Evolutionary conservation across 2,113 vertebrate genomes (phyloP), one percentile per base, ranked within the genome.

Genomic region (Anthoscopus minutus): DNA sequence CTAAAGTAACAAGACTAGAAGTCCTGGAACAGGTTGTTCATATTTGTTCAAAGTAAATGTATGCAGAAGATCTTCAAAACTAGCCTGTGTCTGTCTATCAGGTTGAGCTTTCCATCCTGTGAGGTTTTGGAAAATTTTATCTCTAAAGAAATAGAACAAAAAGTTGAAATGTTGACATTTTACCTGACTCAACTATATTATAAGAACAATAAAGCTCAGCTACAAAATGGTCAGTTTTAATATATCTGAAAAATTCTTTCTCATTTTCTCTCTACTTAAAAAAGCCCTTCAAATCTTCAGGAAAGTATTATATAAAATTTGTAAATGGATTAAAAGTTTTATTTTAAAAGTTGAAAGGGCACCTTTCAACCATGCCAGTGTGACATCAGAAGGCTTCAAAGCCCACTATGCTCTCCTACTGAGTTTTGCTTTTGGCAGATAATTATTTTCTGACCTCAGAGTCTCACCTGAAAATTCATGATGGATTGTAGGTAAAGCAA

Each of bases 81-180:
- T 47, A 92, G 67, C 47, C 57, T 40, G 18, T 23, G 56, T 92
- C 35, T 23, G 56, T 92, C 35, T 83, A 74, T 30, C 33, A 78
- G 83, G 56, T 81, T 90, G n/a, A 88, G 44, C 13, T 88, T 95
- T 92, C 56, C 45, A 79, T 44, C 27, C 45, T 91, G 48, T 24
- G 21, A 94, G 50, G 66, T 82, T 89, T 85, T 62, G 33, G 92
- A 85, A 80, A 80, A 61, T 35, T 73, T 91, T 95, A 22, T 80
- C 61, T 87, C 40, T 93, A 89, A 89, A 4, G 27, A 93, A 93
- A 76, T 17, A 61, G 72, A 94, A 93, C 31, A 92, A 80, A 56
- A 95, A 83, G 82, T 62, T 88, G 31, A 86, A 93, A 86, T 92
- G 67, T 73, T 96, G 92, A 70, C 76, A 81, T 96, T 95, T 94